Base-by-base conservation (phyloP, 2,888 invertebrate species). In the Cataglyphis altisquamis region DNA sequence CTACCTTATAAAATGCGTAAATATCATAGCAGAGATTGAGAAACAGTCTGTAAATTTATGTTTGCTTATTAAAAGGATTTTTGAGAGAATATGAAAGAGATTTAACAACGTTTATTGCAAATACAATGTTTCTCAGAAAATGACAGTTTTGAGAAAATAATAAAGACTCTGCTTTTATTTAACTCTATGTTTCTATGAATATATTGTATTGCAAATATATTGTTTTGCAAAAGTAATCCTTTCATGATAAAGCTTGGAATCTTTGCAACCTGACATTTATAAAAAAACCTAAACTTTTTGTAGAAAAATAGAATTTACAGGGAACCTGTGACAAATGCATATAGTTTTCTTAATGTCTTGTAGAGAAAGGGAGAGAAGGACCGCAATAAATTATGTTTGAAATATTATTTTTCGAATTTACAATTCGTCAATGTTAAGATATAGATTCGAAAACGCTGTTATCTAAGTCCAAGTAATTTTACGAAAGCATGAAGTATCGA, bases 1-100 rank as follows among this genome's bases (percentile, higher is more conserved):
- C 68, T 85, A 68, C 84, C 73, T 83, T 85, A 87, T 86, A 89
- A 88, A 92, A 89, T 86, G 73, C 88, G 83, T 88, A 90, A 91
- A 90, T 89, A 89, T 75, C 55, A 84, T 68, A 62, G 36, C 48
- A 55, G 77, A 36, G 29, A 60, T 72, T 63, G 39, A 25, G n/a
- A n/a, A 32, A 62, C 52, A 41, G 15, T 3, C 0, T 21, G 45
- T 25, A 8, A 3, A 18, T 18, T 36, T 9, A 63, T 55, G n/a
- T 66, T 64, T 3, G 3, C 29, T 41, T 57, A 45, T 57, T 57
- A 55, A 21, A 55, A 48, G 18, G 18, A n/a, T 2, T 5, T 48
- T 18, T 48, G 48, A 48, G 18, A 52, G 25, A 48, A 25, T 29
- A 36, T 36, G 18, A 63, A 48, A 48, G 12, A 36, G 8, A 36